Evolutionary conservation across 1,140 invertebrate genomes (phyloP).

Genomic region (Drosophila ogumai): DNA sequence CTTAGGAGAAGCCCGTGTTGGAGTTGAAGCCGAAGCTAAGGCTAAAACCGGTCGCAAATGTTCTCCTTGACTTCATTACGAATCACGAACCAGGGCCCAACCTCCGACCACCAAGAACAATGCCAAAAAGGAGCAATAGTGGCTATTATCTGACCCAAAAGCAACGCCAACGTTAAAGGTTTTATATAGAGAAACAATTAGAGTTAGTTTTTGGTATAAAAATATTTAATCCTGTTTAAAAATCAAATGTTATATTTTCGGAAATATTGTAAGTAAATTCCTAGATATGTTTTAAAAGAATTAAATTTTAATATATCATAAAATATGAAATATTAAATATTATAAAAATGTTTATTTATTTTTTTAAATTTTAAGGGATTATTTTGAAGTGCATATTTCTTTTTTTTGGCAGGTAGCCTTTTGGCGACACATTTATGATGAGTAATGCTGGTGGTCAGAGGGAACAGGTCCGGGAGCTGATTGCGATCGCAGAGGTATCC

Average conservation of each 20-base stretch:
- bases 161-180: slow-evolving; percentile 61
- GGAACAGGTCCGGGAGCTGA: slow-evolving; percentile 58
- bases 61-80: slow-evolving; percentile 81
- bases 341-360: not conserved
- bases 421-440: slow-evolving; percentile 69
- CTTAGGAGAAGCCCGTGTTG: slow-evolving; percentile 25
- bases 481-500: slow-evolving; percentile 47
- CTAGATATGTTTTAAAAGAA: too few relatives aligned
- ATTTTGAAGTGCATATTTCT: slow-evolving; percentile 11
- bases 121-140: slow-evolving; percentile 70
- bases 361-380: not conserved
- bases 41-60: slow-evolving; percentile 62
- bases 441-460: slow-evolving; percentile 63
- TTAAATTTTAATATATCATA: too few relatives aligned
- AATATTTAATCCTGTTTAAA: not conserved
- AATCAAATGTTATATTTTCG: too few relatives aligned
- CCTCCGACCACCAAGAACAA: slow-evolving; percentile 66
- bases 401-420: slow-evolving; percentile 30
- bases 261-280: too few relatives aligned
- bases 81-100: slow-evolving; percentile 71
- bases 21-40: slow-evolving; percentile 26
- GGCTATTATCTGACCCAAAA: slow-evolving; percentile 67
- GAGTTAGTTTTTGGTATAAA: not conserved
- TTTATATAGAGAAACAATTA: slow-evolving; percentile 9
- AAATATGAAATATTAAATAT: too few relatives aligned